A percentile compares a stretch with the other conserved stretches of the same genome.
Conservation (phyloP, 2,113 vertebrate species). For the Cebidichthys violaceus region DNA sequence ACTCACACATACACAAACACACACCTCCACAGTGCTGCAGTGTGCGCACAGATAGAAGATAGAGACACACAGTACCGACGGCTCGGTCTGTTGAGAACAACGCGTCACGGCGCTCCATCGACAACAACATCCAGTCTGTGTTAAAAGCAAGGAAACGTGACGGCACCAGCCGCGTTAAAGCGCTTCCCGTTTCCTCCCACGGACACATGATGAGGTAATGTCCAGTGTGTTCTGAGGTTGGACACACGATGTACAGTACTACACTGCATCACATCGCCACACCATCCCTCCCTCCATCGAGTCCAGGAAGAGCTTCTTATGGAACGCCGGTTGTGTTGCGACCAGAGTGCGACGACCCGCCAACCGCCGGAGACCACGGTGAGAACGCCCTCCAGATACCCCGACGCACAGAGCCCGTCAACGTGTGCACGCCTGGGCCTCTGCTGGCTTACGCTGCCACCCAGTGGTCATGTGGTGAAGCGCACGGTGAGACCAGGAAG, state of each 20-base stretch:
- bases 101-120: too few relatives aligned
- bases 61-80: conserved; percentile 60
- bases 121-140: conserved; percentile 30
- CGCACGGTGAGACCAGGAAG: neutral
- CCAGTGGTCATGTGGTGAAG: conserved; percentile 33
- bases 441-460: conserved; percentile 57
- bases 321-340: conserved; percentile 63
- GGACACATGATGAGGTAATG: conserved; percentile 16
- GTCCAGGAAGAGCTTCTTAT: conserved; percentile 49
- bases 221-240: neutral
- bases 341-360: conserved; percentile 58
- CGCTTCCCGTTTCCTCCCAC: conserved; percentile 14
- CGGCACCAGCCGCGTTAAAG: too few relatives aligned
- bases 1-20: conserved; percentile 77
- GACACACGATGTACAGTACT: neutral
- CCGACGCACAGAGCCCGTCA: too few relatives aligned
- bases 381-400: conserved; percentile 61
- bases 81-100: conserved; percentile 36
- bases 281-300: conserved; percentile 48
- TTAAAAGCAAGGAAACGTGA: conserved; percentile 11
- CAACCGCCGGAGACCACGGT: conserved; percentile 54
- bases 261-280: neutral
- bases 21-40: conserved; percentile 82
- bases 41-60: conserved; percentile 68
- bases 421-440: conserved; percentile 5